Evolutionary conservation across 2,113 vertebrate genomes (phyloP).

Genomic region (Helogale parvula): DNA sequence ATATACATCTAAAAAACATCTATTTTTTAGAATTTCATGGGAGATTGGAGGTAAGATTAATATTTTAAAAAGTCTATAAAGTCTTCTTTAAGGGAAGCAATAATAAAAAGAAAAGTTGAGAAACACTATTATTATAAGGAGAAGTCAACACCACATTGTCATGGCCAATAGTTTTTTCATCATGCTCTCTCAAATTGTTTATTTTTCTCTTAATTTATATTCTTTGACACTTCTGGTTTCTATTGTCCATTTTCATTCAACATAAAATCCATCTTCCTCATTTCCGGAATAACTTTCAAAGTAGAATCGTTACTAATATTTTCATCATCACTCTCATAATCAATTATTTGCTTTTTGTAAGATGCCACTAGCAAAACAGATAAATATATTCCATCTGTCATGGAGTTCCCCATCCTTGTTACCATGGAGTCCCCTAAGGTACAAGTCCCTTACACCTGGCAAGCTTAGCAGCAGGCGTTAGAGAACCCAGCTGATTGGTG

Average conservation of each 20-base stretch:
- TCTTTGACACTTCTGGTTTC: neutral
- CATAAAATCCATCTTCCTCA: neutral
- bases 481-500: neutral
- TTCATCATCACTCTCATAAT: neutral
- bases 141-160: neutral
- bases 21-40: neutral
- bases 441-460: neutral
- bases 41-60: neutral
- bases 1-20: neutral
- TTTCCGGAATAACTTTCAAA: constrained; percentile 6
- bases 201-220: constrained; percentile 34
- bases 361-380: constrained; percentile 23
- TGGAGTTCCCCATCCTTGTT: constrained; percentile 23
- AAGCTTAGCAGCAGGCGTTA: constrained; percentile 30
- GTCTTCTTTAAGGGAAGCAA: neutral
- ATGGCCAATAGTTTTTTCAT: neutral
- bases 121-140: neutral
- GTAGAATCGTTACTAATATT: neutral
- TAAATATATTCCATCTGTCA: constrained; percentile 61
- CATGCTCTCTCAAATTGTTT: neutral
- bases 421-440: constrained; percentile 15
- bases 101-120: neutral
- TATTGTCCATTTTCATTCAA: constrained; percentile 48
- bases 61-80: neutral
- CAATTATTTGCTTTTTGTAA: constrained; percentile 63